A percentile compares a stretch with the other conserved stretches of the same genome.
These are phyloP conservation scores for Champsocephalus esox DNA, from an alignment of 2,797 vertebrate genomes.

Conservation along the genomic window DNA sequence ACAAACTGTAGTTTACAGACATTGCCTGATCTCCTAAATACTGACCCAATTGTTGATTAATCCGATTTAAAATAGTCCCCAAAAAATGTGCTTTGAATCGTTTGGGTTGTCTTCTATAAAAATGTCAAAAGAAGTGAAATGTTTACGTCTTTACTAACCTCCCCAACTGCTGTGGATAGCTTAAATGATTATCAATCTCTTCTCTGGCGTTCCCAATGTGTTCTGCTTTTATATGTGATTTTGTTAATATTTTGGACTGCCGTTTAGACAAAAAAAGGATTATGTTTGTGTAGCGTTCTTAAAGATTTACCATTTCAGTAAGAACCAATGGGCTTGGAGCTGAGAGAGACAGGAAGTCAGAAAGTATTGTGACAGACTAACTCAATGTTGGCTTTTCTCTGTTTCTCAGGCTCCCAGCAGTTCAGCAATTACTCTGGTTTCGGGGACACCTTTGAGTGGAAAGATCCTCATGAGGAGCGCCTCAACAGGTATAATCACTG, in stretches of 20 bases:
- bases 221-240: too few relatives aligned
- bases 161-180: too few relatives aligned
- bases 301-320: too few relatives aligned
- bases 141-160: background rate
- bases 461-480: background rate
- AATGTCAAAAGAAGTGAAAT: background rate
- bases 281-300: background rate
- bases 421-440: slow-evolving; percentile 75
- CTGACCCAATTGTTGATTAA: background rate
- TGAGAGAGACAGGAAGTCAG: background rate
- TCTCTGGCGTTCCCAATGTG: too few relatives aligned
- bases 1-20: too few relatives aligned
- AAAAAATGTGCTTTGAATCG: background rate
- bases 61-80: background rate
- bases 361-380: too few relatives aligned
- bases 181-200: too few relatives aligned
- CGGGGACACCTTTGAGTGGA: slow-evolving; percentile 70
- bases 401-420: slow-evolving; percentile 75
- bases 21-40: too few relatives aligned
- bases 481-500: slow-evolving; percentile 50
- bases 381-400: background rate
- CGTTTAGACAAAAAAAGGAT: too few relatives aligned
- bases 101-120: background rate
- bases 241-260: too few relatives aligned
- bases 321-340: background rate